These are phyloP conservation scores for Drosophila percnosoma DNA, from an alignment of 2,888 invertebrate species.

Conservation along the genomic window DNA sequence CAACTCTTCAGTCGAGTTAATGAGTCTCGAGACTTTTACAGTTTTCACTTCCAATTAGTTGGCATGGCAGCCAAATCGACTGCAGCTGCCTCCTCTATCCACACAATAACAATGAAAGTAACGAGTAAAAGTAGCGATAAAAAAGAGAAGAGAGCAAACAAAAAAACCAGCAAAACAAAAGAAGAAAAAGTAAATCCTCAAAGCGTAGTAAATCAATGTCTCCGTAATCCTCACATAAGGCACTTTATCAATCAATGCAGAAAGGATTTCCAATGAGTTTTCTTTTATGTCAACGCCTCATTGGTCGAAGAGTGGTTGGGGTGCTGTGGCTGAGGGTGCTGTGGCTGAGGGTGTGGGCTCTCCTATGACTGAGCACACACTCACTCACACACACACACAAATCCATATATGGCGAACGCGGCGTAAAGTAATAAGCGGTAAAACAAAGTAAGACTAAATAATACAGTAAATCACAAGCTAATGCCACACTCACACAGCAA, in stretches of 20 bases:
- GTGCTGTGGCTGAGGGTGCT: background rate
- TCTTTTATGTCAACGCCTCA: slow-evolving; percentile 69
- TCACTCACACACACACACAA: slow-evolving; percentile 1
- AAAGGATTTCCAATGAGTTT: slow-evolving; percentile 75
- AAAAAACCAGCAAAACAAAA: background rate
- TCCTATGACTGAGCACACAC: slow-evolving; percentile 25
- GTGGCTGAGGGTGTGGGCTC: background rate
- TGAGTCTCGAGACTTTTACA: slow-evolving; percentile 20
- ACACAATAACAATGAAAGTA: background rate
- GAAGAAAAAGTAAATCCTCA: slow-evolving; percentile 54
- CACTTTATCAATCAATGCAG: slow-evolving; percentile 80
- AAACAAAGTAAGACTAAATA: slow-evolving; percentile 79
- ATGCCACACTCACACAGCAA: slow-evolving; percentile 51
- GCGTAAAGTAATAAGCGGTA: slow-evolving; percentile 77
- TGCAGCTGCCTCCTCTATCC: slow-evolving; percentile 19
- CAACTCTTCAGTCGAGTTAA: slow-evolving; percentile 9
- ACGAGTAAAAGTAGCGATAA: background rate
- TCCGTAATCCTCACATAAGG: slow-evolving; percentile 80
- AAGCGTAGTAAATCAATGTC: slow-evolving; percentile 80
- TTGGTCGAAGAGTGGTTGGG: slow-evolving; percentile 24
- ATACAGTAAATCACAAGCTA: slow-evolving; percentile 80
- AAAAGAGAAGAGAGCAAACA: background rate
- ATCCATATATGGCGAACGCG: slow-evolving; percentile 20
- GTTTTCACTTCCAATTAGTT: slow-evolving; percentile 30
- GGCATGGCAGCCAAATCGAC: slow-evolving; percentile 14